Evolutionary conservation across 1,140 invertebrate genomes (phyloP).

Genomic region (Hydropsyche tenuis): DNA sequence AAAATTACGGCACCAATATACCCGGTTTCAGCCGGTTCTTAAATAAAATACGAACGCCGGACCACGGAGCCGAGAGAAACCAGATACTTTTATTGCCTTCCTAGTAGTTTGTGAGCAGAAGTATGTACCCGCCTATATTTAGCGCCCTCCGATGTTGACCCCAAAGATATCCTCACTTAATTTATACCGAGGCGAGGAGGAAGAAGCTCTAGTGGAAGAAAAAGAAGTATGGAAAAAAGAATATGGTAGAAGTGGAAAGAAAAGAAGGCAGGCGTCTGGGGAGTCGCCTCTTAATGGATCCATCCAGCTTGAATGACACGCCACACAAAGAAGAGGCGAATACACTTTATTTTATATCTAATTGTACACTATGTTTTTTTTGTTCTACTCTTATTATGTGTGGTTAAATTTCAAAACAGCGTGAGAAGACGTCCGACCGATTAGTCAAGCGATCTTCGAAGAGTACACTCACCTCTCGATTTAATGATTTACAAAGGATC

Average conservation of each 20-base stretch:
- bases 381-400: too few relatives aligned
- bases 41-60: too few relatives aligned
- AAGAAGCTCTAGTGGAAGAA: background rate
- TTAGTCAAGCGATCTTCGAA: too few relatives aligned
- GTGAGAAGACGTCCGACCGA: too few relatives aligned
- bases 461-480: too few relatives aligned
- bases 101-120: background rate
- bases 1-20: too few relatives aligned
- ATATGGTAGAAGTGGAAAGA: background rate
- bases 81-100: constrained; percentile 23
- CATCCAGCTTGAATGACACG: constrained; percentile 12
- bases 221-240: background rate
- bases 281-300: constrained; percentile 19
- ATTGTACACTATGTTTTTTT: too few relatives aligned
- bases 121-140: background rate
- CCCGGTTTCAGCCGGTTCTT: too few relatives aligned
- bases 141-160: constrained; percentile 9
- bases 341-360: too few relatives aligned
- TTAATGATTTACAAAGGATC: too few relatives aligned
- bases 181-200: background rate
- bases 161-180: constrained; percentile 15
- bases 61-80: background rate
- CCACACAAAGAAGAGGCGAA: background rate
- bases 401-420: too few relatives aligned
- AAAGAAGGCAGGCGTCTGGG: background rate